Percentiles rank a stretch among this genome's conserved stretches.
Evolutionary conservation across 2,113 vertebrate species (phyloP).

Genomic region (Paramisgurnus dabryanus): DNA sequence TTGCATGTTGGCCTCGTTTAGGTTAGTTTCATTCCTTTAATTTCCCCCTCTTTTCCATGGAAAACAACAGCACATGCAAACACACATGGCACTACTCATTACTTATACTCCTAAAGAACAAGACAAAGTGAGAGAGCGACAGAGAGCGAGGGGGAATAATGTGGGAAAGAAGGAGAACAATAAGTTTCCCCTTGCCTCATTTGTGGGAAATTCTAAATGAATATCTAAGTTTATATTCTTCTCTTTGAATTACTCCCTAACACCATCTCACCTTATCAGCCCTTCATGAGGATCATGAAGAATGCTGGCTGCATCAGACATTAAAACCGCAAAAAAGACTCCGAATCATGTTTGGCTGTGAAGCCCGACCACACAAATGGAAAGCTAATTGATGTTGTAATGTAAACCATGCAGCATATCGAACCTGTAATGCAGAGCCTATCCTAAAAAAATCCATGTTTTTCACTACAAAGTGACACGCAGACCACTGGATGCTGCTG

Average conservation of each 20-base stretch:
- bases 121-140: too few relatives aligned
- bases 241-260: slow-evolving; percentile 7
- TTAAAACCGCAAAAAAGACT: slow-evolving; percentile 13
- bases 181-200: neutral
- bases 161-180: neutral
- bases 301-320: slow-evolving; percentile 5
- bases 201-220: neutral
- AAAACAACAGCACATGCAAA: slow-evolving; percentile 58
- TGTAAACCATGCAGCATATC: slow-evolving; percentile 1
- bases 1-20: slow-evolving; percentile 58
- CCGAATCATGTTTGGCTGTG: slow-evolving; percentile 4
- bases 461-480: neutral
- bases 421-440: slow-evolving; percentile 4
- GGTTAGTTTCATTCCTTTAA: slow-evolving; percentile 68
- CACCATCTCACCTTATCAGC: neutral
- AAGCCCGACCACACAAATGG: neutral
- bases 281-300: neutral
- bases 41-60: slow-evolving; percentile 52
- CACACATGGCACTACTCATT: slow-evolving; percentile 63
- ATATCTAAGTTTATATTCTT: slow-evolving; percentile 19
- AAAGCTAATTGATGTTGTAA: slow-evolving; percentile 29
- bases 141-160: slow-evolving; percentile 18
- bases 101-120: slow-evolving; percentile 21
- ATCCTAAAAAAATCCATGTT: slow-evolving; percentile 23
- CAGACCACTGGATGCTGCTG: neutral